Evolutionary conservation across 1,140 invertebrate species (phyloP), one percentile per base, ranked within the genome.

Genomic region (Panagrolaimus sp.): DNA sequence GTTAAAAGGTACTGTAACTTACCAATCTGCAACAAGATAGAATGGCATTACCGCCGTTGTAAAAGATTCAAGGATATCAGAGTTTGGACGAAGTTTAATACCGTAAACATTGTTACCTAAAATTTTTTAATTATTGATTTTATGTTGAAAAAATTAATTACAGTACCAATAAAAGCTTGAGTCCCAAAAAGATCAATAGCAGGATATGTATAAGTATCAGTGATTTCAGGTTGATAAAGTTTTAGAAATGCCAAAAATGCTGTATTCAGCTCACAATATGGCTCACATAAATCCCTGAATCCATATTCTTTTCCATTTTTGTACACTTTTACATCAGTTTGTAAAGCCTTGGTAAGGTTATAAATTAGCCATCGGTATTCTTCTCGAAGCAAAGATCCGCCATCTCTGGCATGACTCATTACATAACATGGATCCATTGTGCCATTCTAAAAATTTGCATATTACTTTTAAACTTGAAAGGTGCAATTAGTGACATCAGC

Each of bases 251-350:
- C 81, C 15, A 83, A 55, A 43, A 81, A 83, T 9, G 80, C 79
- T 1, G 80, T 83, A 43, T 83, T 83, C 47, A 83, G 28, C 63
- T 83, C 81, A 65, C 79, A 81, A 65, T 81, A 81, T 12, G 79
- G 79, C 58, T 83, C 79, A 63, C 79, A 81, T 15, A 81, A 52
- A 58, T 83, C 77, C n/a, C 58, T 70, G 48, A 78, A 81, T 15
- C 68, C 71, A 46, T 74, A 81, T 7, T 21, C 43, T 24, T 67
- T 44, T 17, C 73, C 73, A n/a, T 74, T 52, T 28, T 62, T 69
- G 5, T 77, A 17, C 4, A 79, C 71, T 8, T 32, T 44, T 0
- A 81, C 78, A 32, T 80, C 80, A n/a, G 78, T 71, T 52, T 80
- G 78, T 2, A 80, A 67, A 15, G 68, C 63, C 28, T 73, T 72